Conservation (phyloP, 1,140 invertebrate genomes). For the Aphis gossypii region DNA sequence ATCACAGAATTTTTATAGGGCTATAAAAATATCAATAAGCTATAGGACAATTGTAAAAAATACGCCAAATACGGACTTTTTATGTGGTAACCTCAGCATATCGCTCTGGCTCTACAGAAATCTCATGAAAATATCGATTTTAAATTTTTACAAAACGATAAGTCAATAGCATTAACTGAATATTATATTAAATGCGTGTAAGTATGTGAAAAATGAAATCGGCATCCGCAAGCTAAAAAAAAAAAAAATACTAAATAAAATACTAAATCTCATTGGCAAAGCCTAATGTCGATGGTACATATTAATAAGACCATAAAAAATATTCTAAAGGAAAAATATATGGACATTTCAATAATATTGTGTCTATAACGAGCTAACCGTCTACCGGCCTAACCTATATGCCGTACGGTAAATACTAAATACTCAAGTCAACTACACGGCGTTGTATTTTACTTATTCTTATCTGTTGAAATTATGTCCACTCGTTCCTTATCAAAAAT, state of each 20-base stretch:
- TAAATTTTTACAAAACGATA: background rate
- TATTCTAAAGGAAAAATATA: no score
- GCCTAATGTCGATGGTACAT: background rate
- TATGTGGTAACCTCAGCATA: no score
- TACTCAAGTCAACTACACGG: background rate
- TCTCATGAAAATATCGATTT: background rate
- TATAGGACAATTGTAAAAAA: no score
- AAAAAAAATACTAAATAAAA: no score
- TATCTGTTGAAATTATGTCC: background rate
- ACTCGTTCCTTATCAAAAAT: slow-evolving; percentile 15
- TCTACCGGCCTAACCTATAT: background rate
- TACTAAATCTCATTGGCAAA: background rate
- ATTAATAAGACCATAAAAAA: no score
- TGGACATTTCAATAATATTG: no score
- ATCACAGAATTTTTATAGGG: background rate
- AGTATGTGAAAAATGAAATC: background rate
- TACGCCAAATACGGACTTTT: no score
- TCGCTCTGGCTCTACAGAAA: background rate
- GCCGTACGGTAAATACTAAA: background rate
- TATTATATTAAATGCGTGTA: background rate
- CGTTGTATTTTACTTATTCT: background rate
- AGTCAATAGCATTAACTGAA: background rate
- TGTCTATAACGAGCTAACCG: background rate
- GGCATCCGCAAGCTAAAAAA: no score
- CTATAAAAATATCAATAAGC: no score